phyloP scores from a whole-genome alignment of 2,888 invertebrate genomes.

The Plusia festucae region DNA sequence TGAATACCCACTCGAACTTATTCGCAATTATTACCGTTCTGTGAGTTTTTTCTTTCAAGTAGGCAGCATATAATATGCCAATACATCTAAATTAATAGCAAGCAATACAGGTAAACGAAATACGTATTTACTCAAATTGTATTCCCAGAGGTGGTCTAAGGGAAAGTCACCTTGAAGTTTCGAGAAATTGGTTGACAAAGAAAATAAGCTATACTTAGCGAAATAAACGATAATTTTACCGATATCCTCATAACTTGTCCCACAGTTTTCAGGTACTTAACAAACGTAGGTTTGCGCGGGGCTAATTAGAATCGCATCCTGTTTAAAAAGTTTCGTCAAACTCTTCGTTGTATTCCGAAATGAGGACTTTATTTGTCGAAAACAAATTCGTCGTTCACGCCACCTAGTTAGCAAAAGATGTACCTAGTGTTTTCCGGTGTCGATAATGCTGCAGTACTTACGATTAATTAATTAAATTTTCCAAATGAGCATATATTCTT shows the following conservation, averaged over 20 bases:
- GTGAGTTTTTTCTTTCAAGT: not conserved
- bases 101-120: not conserved
- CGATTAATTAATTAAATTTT: too few species aligned
- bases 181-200: slow-evolving; percentile 1
- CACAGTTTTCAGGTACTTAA: not conserved
- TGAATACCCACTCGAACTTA: not conserved
- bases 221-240: not conserved
- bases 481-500: not conserved
- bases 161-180: not conserved
- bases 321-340: slow-evolving; percentile 34
- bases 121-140: slow-evolving; percentile 4
- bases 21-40: not conserved
- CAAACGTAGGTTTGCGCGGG: not conserved
- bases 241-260: not conserved
- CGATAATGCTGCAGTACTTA: not conserved
- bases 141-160: not conserved
- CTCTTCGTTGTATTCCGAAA: slow-evolving; percentile 29
- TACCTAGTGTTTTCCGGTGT: not conserved
- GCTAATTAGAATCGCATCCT: slow-evolving; percentile 26
- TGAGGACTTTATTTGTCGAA: slow-evolving; percentile 18
- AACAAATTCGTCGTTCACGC: slow-evolving; percentile 5
- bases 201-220: not conserved
- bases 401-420: not conserved
- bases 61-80: not conserved
- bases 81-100: not conserved